Base-by-base conservation (phyloP, 1,140 invertebrate genomes). In the Drosophila sulfurigaster region DNA sequence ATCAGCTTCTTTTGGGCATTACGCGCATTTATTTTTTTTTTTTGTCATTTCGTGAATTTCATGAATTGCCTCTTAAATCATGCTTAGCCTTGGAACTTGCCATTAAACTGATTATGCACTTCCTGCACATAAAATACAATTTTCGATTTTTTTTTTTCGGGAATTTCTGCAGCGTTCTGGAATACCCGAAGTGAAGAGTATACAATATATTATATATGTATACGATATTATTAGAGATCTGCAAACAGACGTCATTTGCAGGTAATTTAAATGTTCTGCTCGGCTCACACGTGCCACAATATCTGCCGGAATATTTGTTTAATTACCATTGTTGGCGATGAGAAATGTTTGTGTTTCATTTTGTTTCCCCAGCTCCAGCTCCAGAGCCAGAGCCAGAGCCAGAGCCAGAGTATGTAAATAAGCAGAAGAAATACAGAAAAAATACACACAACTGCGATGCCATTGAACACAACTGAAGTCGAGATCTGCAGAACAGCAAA, bases 251-350 rank as follows among this genome's bases (percentile, higher is more conserved):
- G 13, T 16, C 52, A 35, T 56, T 2, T 43, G 41, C 41, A 43
- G 41, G 5, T 13, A 43, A 43, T 43, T 43, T 43, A 7, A 48
- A 48, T 48, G 13, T 48, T 16, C 46, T 4, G 20, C 20, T 25
- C 46, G 10, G 6, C 15, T 56, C 30, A 56, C 52, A 56, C 52
- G 52, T 56, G 52, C 52, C 52, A 56, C 15, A 56, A 25, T 16
- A 16, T 16, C 30, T 11, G 30, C 32, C 13, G 30, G 30, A 13
- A 30, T 56, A 56, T 56, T 56, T 56, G 32, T 10, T 38, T 56
- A 56, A 56, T 38, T 56, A 10, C 8, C 46, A 48, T 48, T 48
- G 46, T 48, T 5, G 20, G 46, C 15, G 13, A 1, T 48, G 46
- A 48, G 46, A 48, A 48, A 48, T 48, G 52, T 35, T 56, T 56